Percentiles rank a stretch among this genome's conserved stretches.
These are phyloP conservation scores for Polymixis lichenea DNA, from an alignment of 2,888 invertebrate genomes.

Conservation along the genomic window DNA sequence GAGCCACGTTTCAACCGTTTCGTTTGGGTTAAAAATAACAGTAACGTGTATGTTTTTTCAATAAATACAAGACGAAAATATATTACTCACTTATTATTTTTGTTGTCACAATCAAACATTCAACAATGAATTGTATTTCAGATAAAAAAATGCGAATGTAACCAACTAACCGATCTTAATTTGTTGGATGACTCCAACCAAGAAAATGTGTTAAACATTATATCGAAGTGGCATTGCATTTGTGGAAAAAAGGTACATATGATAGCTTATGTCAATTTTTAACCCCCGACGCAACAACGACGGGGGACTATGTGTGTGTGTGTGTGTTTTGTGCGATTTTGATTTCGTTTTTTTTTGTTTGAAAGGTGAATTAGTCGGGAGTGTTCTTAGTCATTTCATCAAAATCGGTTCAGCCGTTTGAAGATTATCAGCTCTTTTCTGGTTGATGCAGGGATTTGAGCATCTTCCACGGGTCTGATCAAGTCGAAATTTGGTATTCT, in stretches of 20 bases:
- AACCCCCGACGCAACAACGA: no score
- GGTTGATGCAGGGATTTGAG: no score
- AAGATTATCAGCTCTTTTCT: no score
- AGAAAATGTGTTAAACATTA: constrained; percentile 84
- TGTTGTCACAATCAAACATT: neutral
- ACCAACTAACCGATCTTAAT: constrained; percentile 82
- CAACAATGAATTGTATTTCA: constrained; percentile 68
- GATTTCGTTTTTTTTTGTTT: no score
- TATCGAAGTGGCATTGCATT: constrained; percentile 86
- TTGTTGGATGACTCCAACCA: constrained; percentile 84
- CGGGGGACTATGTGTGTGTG: no score
- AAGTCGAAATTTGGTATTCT: no score
- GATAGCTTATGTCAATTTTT: neutral
- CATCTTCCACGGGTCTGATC: no score
- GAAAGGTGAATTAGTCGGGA: no score
- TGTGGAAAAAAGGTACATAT: constrained; percentile 84
- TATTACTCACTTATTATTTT: neutral
- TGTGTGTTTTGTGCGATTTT: no score
- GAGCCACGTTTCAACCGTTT: neutral
- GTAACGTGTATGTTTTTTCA: neutral
- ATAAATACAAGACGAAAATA: neutral
- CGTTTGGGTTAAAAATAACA: neutral
- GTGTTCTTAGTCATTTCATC: no score
- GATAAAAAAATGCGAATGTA: constrained; percentile 88
- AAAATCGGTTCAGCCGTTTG: no score